Evolutionary conservation across 2,888 invertebrate genomes (phyloP).

Genomic region (Macrophya annulata): DNA sequence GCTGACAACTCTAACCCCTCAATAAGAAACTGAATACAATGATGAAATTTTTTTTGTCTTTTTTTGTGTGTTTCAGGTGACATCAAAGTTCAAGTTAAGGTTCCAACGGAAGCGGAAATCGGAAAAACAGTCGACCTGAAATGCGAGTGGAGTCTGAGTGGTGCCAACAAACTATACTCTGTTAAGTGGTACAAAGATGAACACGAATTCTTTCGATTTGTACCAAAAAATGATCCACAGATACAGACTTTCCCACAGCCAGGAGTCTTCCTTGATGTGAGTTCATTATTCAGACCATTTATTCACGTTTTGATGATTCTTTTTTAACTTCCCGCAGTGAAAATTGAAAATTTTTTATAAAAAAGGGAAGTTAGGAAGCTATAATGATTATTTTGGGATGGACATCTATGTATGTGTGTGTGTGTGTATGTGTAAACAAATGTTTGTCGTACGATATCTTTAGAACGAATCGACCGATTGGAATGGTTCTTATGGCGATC

Average conservation of each 20-base stretch:
- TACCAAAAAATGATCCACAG: conserved; percentile 67
- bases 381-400: too few species aligned
- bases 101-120: conserved; percentile 70
- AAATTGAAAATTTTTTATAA: too few species aligned
- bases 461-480: too few species aligned
- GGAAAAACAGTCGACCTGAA: conserved; percentile 66
- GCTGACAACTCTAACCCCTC: too few species aligned
- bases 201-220: conserved; percentile 73
- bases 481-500: too few species aligned
- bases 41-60: neutral
- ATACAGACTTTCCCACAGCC: conserved; percentile 68
- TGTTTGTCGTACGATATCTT: too few species aligned
- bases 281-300: conserved; percentile 57
- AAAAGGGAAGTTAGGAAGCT: too few species aligned
- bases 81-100: conserved; percentile 68
- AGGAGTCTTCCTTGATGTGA: conserved; percentile 72
- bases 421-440: too few species aligned
- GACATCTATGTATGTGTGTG: too few species aligned
- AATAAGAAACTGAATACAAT: neutral
- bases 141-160: conserved; percentile 69
- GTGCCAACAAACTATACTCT: conserved; percentile 68
- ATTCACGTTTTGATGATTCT: neutral
- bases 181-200: conserved; percentile 76
- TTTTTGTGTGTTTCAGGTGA: conserved; percentile 57
- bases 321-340: too few species aligned